Percentiles rank a stretch among this genome's conserved stretches.
phyloP scores from a whole-genome alignment of 2,797 vertebrate species.

The Notoglanidium macrostoma region DNA sequence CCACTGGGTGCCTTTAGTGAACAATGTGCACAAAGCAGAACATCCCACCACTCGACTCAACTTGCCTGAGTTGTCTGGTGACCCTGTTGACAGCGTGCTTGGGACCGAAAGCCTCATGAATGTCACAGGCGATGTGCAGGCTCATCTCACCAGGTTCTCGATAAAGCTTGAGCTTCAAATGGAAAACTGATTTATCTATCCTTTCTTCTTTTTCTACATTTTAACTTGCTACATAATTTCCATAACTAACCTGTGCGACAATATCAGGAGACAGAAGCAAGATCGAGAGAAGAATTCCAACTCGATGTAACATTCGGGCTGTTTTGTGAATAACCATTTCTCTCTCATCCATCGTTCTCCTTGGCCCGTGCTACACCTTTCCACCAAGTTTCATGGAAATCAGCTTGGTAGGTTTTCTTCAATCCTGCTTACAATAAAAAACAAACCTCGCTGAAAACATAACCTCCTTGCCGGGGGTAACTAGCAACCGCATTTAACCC shows the following conservation, averaged over 20 bases:
- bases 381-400: too few species aligned
- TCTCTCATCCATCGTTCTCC: background rate
- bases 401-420: too few species aligned
- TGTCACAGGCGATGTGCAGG: conserved; percentile 36
- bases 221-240: background rate
- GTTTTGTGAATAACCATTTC: background rate
- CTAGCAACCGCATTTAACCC: background rate
- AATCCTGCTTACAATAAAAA: too few species aligned
- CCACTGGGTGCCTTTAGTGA: background rate
- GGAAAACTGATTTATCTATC: too few species aligned
- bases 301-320: background rate
- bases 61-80: conserved; percentile 10
- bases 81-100: conserved; percentile 19
- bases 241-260: background rate
- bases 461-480: too few species aligned
- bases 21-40: conserved; percentile 12
- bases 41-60: background rate
- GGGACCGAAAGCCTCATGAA: conserved; percentile 43
- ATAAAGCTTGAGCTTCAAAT: background rate
- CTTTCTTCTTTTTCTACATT: background rate
- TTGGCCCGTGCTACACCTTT: too few species aligned
- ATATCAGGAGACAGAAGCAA: background rate
- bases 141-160: conserved; percentile 29
- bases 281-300: background rate
- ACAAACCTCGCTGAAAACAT: too few species aligned